Evolutionary conservation across 2,888 invertebrate species (phyloP), one percentile per base, ranked within the genome.

Genomic region (Esperia sulphurella): DNA sequence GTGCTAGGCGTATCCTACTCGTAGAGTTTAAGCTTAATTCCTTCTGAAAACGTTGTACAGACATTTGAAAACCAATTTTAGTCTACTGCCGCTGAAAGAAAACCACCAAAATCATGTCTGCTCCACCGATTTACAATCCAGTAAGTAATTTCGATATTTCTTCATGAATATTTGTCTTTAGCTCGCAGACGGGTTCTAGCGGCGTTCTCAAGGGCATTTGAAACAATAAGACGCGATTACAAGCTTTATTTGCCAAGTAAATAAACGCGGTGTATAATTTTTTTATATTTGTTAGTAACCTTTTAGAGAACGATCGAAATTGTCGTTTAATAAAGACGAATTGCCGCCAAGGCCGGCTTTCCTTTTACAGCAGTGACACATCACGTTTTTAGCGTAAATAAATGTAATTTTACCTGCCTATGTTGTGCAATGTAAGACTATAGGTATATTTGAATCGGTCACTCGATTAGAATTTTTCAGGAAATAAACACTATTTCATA

Each of bases 61-160:
- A 47, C 52, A 44, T 47, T 48, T 52, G 48, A 13, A 49, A 51
- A 55, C 45, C 46, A 42, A 54, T 54, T 55, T 44, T 48, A 10
- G 41, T 48, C 55, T 37, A 38, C 37, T 41, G 45, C 41, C 43
- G 21, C 21, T 44, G 30, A 49, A 33, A 39, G 53, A 59, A 54
- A 56, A 52, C 50, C 46, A 41, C 49, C 39, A 46, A 49, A 68
- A 68, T 54, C 48, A 87, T 87, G 87, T 75, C 83, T 49, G 70
- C 75, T 49, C 73, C 71, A 51, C 77, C 81, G 1, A 83, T 87
- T 29, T 87, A 83, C 70, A 86, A 75, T 54, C 87, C 87, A 53
- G 87, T 88, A 65, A 79, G 87, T 73, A 45, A 41, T 46, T 54
- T 49, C 41, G 53, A 14, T 46, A 29, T 47, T 50, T 54, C 41